phyloP scores from a whole-genome alignment of 1,140 invertebrate genomes.

The Pomacea maculata region DNA sequence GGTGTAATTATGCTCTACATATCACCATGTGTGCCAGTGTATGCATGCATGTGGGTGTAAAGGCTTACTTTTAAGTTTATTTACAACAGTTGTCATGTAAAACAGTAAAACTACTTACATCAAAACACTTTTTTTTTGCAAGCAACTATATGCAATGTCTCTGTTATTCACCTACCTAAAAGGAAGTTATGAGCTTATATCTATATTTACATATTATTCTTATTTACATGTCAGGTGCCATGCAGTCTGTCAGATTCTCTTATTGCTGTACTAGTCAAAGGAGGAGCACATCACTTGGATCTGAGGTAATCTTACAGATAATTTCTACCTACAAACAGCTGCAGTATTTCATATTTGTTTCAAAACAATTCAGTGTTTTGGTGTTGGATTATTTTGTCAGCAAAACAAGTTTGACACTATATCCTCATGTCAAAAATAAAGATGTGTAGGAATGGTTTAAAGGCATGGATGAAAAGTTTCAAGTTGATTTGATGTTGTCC shows the following conservation, averaged over 20 bases:
- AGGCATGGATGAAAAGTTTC: neutral
- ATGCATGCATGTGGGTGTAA: neutral
- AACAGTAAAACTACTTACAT: neutral
- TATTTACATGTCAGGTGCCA: conserved; percentile 46
- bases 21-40: neutral
- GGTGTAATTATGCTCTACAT: neutral
- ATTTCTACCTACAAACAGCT: neutral
- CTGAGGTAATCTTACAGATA: conserved; percentile 36
- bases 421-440: neutral
- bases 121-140: neutral
- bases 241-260: conserved; percentile 71
- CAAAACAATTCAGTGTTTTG: neutral
- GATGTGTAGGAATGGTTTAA: neutral
- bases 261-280: conserved; percentile 37
- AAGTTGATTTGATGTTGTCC: too few species aligned
- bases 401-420: neutral
- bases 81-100: neutral
- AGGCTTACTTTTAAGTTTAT: neutral
- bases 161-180: neutral
- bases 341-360: neutral
- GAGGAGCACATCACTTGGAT: conserved; percentile 59
- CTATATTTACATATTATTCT: neutral
- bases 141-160: neutral
- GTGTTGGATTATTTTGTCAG: neutral
- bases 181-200: neutral